Conservation (phyloP, 1,140 invertebrate genomes). For the Caerostris darwini region DNA sequence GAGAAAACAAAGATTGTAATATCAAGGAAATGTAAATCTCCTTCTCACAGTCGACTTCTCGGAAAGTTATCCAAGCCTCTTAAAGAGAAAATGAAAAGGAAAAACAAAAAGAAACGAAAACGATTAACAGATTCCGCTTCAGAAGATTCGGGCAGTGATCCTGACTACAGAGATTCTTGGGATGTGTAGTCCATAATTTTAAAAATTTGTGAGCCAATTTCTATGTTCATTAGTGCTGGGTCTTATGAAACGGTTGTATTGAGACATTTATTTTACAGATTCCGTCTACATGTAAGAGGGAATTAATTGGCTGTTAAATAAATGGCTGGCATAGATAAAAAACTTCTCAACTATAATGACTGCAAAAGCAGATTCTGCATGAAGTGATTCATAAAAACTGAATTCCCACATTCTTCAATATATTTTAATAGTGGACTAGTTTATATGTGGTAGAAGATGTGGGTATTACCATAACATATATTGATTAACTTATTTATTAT, state of each 20-base stretch:
- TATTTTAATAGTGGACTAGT: slow-evolving; percentile 63
- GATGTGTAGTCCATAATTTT: slow-evolving; percentile 22
- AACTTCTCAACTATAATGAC: not conserved
- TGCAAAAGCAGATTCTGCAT: not conserved
- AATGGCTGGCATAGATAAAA: not conserved
- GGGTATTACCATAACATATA: slow-evolving; percentile 61
- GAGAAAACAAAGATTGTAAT: slow-evolving; percentile 52
- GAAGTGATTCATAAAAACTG: not conserved
- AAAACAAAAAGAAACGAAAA: slow-evolving; percentile 85
- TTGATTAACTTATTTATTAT: slow-evolving; percentile 72
- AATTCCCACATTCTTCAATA: slow-evolving; percentile 48
- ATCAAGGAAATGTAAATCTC: slow-evolving; percentile 62
- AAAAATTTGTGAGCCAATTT: not conserved
- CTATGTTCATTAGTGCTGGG: slow-evolving; percentile 8
- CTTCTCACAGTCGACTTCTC: slow-evolving; percentile 35
- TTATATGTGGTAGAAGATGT: slow-evolving; percentile 60
- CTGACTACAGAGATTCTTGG: slow-evolving; percentile 83
- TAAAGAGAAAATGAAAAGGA: slow-evolving; percentile 82
- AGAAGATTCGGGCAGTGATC: slow-evolving; percentile 87
- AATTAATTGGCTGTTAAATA: not conserved
- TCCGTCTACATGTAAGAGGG: not conserved
- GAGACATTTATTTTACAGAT: not conserved
- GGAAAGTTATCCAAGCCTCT: slow-evolving; percentile 81
- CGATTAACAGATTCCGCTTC: slow-evolving; percentile 85
- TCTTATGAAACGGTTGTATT: not conserved